These are phyloP conservation scores for Chalcosyrphus nemorum DNA, from an alignment of 2,888 invertebrate species.

Conservation along the genomic window DNA sequence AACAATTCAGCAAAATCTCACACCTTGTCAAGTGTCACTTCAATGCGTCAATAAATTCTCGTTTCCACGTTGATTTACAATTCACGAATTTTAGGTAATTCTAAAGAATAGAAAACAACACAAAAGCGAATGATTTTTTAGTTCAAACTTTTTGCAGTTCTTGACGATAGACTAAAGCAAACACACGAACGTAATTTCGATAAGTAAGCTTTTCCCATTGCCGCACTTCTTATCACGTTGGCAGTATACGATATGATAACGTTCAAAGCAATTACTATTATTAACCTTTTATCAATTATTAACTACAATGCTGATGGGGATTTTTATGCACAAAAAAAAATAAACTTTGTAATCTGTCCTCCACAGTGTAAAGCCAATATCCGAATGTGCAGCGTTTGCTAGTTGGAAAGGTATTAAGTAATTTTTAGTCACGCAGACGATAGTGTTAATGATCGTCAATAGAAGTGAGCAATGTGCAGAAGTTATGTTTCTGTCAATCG, in stretches of 20 bases:
- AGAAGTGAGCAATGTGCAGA: background rate
- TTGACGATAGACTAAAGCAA: constrained; percentile 10
- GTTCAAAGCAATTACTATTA: constrained; percentile 38
- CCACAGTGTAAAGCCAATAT: background rate
- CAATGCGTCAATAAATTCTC: background rate
- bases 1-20: background rate
- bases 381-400: background rate
- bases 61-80: background rate
- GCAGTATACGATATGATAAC: constrained; percentile 55
- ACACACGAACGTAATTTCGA: constrained; percentile 36
- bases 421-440: background rate
- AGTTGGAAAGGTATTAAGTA: constrained; percentile 16
- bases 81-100: background rate
- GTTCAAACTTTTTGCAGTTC: background rate
- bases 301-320: constrained; percentile 6
- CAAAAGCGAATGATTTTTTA: background rate
- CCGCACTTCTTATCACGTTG: constrained; percentile 32
- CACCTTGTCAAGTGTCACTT: background rate
- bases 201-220: constrained; percentile 29
- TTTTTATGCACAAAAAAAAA: background rate
- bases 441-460: background rate
- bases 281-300: constrained; percentile 50
- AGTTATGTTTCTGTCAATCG: background rate
- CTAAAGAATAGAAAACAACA: too few species aligned
- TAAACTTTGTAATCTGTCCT: background rate